Conservation (phyloP, 2,888 invertebrate species). For the Parnassius apollo region DNA sequence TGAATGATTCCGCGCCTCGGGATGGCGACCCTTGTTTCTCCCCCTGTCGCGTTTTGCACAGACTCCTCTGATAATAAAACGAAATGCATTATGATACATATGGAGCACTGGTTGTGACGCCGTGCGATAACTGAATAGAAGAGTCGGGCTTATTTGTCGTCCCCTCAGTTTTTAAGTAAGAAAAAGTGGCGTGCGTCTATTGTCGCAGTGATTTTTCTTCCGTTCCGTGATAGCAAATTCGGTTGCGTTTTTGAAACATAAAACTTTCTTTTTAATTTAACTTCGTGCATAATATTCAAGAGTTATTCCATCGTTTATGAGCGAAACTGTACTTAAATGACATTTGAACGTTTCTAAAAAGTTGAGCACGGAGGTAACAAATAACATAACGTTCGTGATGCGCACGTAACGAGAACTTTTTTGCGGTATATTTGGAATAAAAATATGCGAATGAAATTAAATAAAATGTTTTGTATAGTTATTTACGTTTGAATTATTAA, state of each 20-base stretch:
- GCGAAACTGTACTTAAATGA: background rate
- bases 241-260: constrained; percentile 7
- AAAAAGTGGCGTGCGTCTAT: constrained; percentile 40
- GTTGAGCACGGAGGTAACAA: too few species aligned
- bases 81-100: constrained; percentile 76
- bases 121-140: constrained; percentile 64
- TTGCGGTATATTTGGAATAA: background rate
- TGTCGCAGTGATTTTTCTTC: constrained; percentile 39
- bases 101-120: constrained; percentile 59
- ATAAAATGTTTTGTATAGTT: too few species aligned
- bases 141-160: constrained; percentile 59
- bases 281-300: constrained; percentile 5
- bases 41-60: constrained; percentile 47
- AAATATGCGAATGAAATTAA: too few species aligned
- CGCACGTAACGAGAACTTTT: too few species aligned
- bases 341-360: constrained; percentile 1
- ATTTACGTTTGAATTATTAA: too few species aligned
- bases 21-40: constrained; percentile 42
- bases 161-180: constrained; percentile 46
- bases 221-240: constrained; percentile 16
- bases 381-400: too few species aligned
- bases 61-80: constrained; percentile 66
- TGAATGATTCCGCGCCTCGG: constrained; percentile 68
- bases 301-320: background rate
- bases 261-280: too few species aligned